Base-by-base conservation (phyloP, 2,113 vertebrate genomes). In the Chaenogobius annularis region DNA sequence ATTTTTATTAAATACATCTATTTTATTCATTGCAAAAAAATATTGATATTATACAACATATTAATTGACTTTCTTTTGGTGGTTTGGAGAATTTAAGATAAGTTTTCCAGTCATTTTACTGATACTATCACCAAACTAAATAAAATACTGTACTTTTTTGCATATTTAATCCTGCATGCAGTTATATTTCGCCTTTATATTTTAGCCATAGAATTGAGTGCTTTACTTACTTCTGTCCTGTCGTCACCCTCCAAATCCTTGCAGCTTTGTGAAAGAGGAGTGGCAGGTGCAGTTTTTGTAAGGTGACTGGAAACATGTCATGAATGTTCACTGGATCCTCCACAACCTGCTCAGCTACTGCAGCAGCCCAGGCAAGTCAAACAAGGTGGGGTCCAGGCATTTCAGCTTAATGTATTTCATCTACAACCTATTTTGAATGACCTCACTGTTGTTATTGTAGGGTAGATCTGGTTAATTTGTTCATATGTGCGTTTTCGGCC, bases 271-370 rank as follows among this genome's bases (percentile, higher is more conserved):
- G 62, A 44, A 3, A 13, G 62, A 20, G 37, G 62, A 65, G 62
- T 65, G 62, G 19, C n/a, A 12, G 17, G 7, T 43, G 62, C 10
- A 13, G 7, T n/a, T 64, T 10, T 40, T 43, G 8, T 64, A 40
- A 43, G 31, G 37, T 7, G 6, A 43, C 19, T 43, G 8, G 62
- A 64, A 43, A 20, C 14, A 64, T 64, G 7, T 64, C 37, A 64
- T 43, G 37, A n/a, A 40, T 43, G 62, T 35, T 62, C 46, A 47
- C 46, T 37, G 1, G 37, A 40, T 17, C 3, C 44, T 65, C 63
- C 37, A 65, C 40, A 65, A 65, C 63, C 63, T 65, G 63, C 63
- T 65, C 11, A 3, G 20, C 63, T 20, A 43, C 26, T 62, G 17
- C 63, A 44, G 1, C 15, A 22, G 7, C 7, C 26, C 0, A 1